phyloP scores from a whole-genome alignment of 1,140 invertebrate genomes.

The Whitmania pigra region DNA sequence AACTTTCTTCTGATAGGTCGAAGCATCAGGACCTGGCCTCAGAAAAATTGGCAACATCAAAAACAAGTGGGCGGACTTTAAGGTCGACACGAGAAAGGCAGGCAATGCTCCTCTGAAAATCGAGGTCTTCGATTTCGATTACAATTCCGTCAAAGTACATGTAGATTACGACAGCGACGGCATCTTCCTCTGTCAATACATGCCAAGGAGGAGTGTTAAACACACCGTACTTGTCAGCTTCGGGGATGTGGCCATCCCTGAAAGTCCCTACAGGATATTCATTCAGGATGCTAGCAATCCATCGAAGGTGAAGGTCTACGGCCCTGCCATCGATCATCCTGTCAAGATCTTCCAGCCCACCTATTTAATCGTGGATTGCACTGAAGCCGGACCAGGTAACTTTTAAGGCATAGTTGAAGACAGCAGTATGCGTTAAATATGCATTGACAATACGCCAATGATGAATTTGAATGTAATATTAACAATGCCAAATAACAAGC shows the following conservation, averaged over 20 bases:
- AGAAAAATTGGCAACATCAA: conserved; percentile 37
- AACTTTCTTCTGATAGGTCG: conserved; percentile 30
- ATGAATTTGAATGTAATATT: too few relatives aligned
- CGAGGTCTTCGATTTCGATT: conserved; percentile 51
- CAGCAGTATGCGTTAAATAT: too few relatives aligned
- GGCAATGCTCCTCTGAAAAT: conserved; percentile 55
- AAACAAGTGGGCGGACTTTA: conserved; percentile 51
- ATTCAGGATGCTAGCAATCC: conserved; percentile 63
- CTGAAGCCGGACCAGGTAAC: conserved; percentile 30
- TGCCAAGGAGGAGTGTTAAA: conserved; percentile 59
- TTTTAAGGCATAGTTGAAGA: too few relatives aligned
- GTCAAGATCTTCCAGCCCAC: conserved; percentile 38
- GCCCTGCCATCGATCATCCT: conserved; percentile 41
- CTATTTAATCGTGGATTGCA: conserved; percentile 42
- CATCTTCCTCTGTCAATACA: conserved; percentile 62
- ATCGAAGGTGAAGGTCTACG: conserved; percentile 48
- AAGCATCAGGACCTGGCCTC: conserved; percentile 41
- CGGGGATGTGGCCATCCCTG: conserved; percentile 66
- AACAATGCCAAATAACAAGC: too few relatives aligned
- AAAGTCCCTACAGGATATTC: conserved; percentile 68
- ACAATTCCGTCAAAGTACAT: conserved; percentile 50
- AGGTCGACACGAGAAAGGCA: conserved; percentile 55
- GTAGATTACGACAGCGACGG: conserved; percentile 55
- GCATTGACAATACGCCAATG: too few relatives aligned
- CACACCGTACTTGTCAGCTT: conserved; percentile 69